Base-by-base conservation (phyloP, 2,113 vertebrate genomes). In the Petromus typicus region DNA sequence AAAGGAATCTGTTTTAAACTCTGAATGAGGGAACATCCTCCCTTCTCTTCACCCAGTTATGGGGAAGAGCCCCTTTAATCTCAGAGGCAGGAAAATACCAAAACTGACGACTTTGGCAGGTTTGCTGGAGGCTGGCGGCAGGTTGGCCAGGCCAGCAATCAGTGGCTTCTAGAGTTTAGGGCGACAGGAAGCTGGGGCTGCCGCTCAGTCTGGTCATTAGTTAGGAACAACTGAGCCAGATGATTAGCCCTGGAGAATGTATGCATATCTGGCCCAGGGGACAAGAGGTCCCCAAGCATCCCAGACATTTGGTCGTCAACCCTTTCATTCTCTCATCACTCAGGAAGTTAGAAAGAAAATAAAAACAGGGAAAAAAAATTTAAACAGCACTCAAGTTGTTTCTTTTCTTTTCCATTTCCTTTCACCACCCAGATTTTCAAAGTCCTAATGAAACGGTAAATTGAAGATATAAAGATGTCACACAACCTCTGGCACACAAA, bases 401-500 rank as follows among this genome's bases (percentile, higher is more conserved):
- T 64, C 87, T 88, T 93, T 95, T 59, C 1, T 97, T 96, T 97
- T 66, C 79, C 95, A n/a, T 94, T 87, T 83, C 84, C 54, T 82
- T 97, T 97, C 48, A 34, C 4, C 73, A 20, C 27, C 37, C 17
- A 34, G 0, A 90, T 98, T 96, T 97, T 95, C 40, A 23, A 48
- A 56, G 76, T 97, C 91, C 43, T 93, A 51, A 94, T 95, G 80
- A 57, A 7, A 89, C 81, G 43, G 90, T 95, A 91, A 81, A 92
- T 89, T 88, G 86, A 89, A 96, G 94, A 96, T 91, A 89, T 89
- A 71, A 97, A 45, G 51, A 89, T 90, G 92, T 89, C 69, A 59
- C 73, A 30, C 7, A 48, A 32, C 25, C 57, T 71, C 63, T 32
- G 14, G 5, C 34, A n/a, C 54, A 54, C 23, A 67, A 48, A 56